Base-by-base conservation (phyloP, 2,113 vertebrate genomes). In the Pelusios castaneus region DNA sequence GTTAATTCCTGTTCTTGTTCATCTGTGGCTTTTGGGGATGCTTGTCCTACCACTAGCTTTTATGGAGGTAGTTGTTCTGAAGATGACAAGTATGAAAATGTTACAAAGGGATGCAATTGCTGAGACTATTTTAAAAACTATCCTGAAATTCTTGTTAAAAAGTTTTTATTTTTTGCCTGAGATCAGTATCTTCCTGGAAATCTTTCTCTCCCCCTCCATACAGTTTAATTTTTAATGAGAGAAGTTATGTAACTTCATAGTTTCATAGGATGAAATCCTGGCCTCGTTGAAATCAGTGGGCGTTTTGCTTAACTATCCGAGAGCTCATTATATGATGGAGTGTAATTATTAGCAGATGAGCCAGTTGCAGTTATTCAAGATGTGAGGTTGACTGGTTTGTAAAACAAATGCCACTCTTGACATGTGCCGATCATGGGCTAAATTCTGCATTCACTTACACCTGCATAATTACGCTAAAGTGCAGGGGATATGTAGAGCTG, bases 361-460 rank as follows among this genome's bases (percentile, higher is more conserved):
- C 8, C 78, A 84, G 73, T 21, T 95, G 89, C 90, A 75, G 27
- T 77, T 90, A 93, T 80, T 94, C 13, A 76, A 80, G 47, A n/a
- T 67, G 55, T 78, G 82, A 80, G n/a, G 29, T 63, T 83, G 47
- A 7, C 6, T 55, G 16, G 6, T 58, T 63, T 81, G 73, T 89
- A 83, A 63, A 83, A 31, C 55, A 81, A n/a, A 52, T 89, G 13
- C 43, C 84, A 31, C 55, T 63, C 47, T 75, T 92, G 63, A 47
- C n/a, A 89, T 11, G 7, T 86, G 31, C 56, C 67, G 29, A 3
- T 27, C 4, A 5, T 81, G 55, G 21, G 85, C 73, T 82, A 22
- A 81, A 52, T 56, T 1, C 0, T n/a, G 16, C 10, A 6, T 80
- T 92, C 6, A 11, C n/a, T 19, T 38, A 70, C 21, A 38, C 19